phyloP scores from a whole-genome alignment of 2,797 vertebrate genomes.

The Poliocrania exsul region DNA sequence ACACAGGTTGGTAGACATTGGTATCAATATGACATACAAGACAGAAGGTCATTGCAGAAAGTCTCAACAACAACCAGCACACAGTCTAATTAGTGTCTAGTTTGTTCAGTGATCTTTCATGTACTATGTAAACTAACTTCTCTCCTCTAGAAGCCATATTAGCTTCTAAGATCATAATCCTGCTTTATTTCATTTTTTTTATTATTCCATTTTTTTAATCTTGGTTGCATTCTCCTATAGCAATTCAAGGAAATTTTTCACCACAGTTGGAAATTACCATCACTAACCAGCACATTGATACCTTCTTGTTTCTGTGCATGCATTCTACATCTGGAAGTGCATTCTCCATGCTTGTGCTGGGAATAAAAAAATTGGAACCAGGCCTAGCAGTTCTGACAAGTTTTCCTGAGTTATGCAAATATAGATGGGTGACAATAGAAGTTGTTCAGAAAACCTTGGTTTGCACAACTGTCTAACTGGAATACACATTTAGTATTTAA shows the following conservation, averaged over 20 bases:
- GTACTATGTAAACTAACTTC: neutral
- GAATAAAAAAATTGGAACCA: neutral
- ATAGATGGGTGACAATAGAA: neutral
- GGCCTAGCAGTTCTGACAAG: neutral
- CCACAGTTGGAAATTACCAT: neutral
- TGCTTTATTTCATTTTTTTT: neutral
- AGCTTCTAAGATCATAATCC: neutral
- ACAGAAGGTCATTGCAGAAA: neutral
- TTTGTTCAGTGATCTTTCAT: neutral
- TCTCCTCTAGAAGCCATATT: neutral
- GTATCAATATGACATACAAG: neutral
- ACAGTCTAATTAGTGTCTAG: neutral
- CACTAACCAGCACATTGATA: neutral
- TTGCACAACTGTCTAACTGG: neutral
- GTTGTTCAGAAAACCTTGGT: constrained; percentile 8
- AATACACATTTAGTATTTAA: neutral
- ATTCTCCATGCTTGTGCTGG: neutral
- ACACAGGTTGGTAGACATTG: neutral
- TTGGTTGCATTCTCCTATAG: neutral
- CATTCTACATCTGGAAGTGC: neutral
- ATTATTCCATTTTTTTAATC: neutral
- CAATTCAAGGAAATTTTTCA: neutral
- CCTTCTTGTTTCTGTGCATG: neutral
- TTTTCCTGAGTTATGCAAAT: constrained; percentile 8
- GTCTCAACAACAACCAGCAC: neutral